Base-by-base conservation (phyloP, 2,113 vertebrate species). In the Seriola dumerili region DNA sequence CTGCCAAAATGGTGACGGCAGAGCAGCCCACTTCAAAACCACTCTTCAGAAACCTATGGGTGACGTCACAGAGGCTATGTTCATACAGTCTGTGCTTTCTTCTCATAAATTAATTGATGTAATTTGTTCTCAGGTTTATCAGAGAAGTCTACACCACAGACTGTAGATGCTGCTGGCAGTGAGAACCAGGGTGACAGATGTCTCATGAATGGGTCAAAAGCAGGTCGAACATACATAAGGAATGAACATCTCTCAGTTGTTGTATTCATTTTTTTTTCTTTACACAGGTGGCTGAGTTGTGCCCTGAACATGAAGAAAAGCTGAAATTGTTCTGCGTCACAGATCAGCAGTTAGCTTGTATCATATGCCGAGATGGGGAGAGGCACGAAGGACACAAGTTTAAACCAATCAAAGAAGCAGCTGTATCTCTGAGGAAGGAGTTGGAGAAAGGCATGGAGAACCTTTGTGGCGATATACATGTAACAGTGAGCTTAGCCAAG, bases 241-340 rank as follows among this genome's bases (percentile, higher is more conserved):
- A 29, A 29, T 29, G 29, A 2, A 42, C 40, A 50, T 13, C 3
- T n/a, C 17, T 66, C 16, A 25, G 4, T 7, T 13, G 3, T n/a
- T 36, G 2, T 59, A 32, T 32, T 32, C 0, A 54, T 34, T 40
- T 13, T 46, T 16, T 7, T 12, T 38, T 12, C 6, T 7, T 12
- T 38, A 9, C 6, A 44, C 61, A 90, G 80, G 66, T 32, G 19
- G 19, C 36, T 10, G 65, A 65, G 12, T 14, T 90, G 55, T 94
- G 93, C 13, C 62, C 68, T 1, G 89, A 93, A 21, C 92, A 94
- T 11, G 86, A 93, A 1, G 91, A 94, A 72, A 93, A 85, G 69
- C 76, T 93, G 46, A 93, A 92, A 50, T 76, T 94, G 6, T 92
- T 89, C 87, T 94, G 92, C 13, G 48, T 91, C 64, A 93, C 87